Evolutionary conservation across 2,888 invertebrate genomes (phyloP), one percentile per base, ranked within the genome.

Genomic region (Tenthredo scrophulariae): DNA sequence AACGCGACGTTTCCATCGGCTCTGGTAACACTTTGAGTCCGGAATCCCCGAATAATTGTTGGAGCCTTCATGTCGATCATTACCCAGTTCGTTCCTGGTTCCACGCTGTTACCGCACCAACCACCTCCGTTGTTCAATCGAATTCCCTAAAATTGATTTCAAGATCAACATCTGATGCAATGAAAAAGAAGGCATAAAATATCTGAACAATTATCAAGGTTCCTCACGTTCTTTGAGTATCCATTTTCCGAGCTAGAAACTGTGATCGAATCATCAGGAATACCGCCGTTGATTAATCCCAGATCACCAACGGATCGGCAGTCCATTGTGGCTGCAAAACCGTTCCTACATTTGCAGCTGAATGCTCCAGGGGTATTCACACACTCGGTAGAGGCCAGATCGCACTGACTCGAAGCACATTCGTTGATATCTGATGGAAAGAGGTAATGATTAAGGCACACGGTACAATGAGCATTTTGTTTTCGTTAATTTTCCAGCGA

Each of bases 221-320:
- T 84, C 93, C 94, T 94, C 94, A 97, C 97, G 89, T 96, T 96
- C 94, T 97, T 98, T 65, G 95, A 94, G 93, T 97, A 98, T 89
- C 98, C 97, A 85, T 95, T 94, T 94, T 98, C 98, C 84, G 96
- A 96, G 84, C 96, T 95, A 2, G 98, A 98, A 65, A 98, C 97
- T 65, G 96, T 96, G 54, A 98, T 97, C 46, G 98, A 97, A 88
- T 97, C 97, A 91, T 98, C 98, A 0, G 98, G 97, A 90, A 98
- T 97, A 84, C 97, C 98, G 50, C 98, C 98, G 91, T 97, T 98
- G 77, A 97, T 96, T 33, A 97, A 94, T 29, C 98, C 98, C 79
- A 98, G 95, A 93, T 98, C 98, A 6, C 97, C 97, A 54, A 98
- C 97, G 0, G 98, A 98, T 88, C 98, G 95, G 91, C 98, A 98